Base-by-base conservation (phyloP, 2,113 vertebrate species). In the Triplophysa dalaica region DNA sequence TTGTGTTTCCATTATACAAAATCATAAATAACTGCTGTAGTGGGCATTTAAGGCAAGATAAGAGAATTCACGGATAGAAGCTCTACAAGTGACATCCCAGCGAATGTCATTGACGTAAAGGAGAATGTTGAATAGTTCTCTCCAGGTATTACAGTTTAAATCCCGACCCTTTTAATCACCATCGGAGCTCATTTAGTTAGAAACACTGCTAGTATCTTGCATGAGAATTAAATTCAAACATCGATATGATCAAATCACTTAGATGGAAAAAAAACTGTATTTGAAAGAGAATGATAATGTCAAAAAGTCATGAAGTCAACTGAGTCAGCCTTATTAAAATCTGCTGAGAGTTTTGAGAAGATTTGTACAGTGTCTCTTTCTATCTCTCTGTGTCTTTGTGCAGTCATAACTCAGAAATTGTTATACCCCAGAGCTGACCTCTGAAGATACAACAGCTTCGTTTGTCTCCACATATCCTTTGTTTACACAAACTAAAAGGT, bases 351-450 rank as follows among this genome's bases (percentile, higher is more conserved):
- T 13, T 61, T 24, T 61, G 1, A 61, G 8, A 7, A 74, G 56
- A 62, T 45, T 75, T 43, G 43, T 24, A 24, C 24, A 24, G 24
- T 43, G 11, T 63, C 41, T 45, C 79, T 80, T 78, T 77, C 33
- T 67, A 26, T 54, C 16, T 21, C 13, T 68, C 60, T 79, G 2
- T 68, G 21, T 66, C 21, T 70, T 45, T 67, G n/a, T 13, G 41
- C 54, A 19, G 14, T 7, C 17, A 22, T 78, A 78, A 60, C 60
- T 26, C 64, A 78, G 29, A 67, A 4, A 33, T 65, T 68, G 64
- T 22, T 58, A 38, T 73, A 7, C n/a, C n/a, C 29, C 13, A 58
- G 14, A 9, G 4, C 3, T 75, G 72, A 75, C 58, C 77, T 76
- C 76, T 66, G 83, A 70, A 77, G 10, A 48, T 48, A 4, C 8